Conservation (phyloP, 1,140 invertebrate species). For the Paramacrobiotus metropolitanus region DNA sequence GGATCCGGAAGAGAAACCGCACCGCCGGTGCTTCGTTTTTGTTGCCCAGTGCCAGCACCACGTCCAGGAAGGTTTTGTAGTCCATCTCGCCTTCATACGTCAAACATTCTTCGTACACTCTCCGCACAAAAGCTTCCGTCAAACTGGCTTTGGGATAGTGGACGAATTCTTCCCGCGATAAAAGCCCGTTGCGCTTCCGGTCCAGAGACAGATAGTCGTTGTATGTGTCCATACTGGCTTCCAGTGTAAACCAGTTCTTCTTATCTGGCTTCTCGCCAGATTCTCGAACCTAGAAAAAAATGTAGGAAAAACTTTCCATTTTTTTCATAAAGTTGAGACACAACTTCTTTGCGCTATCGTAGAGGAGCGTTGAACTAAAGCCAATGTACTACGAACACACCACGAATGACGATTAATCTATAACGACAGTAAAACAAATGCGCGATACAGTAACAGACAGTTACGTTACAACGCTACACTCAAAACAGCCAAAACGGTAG, state of each 20-base stretch:
- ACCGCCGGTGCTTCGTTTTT: conserved; percentile 66
- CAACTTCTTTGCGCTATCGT: no score
- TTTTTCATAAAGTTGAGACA: no score
- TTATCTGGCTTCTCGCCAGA: not conserved
- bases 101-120: conserved; percentile 79
- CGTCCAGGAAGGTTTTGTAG: conserved; percentile 86
- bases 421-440: no score
- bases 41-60: conserved; percentile 79
- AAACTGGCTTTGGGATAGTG: conserved; percentile 36
- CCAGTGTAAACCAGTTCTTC: conserved; percentile 6
- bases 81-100: conserved; percentile 90
- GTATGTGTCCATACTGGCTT: conserved; percentile 27
- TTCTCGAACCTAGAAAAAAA: not conserved
- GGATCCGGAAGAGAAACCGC: conserved; percentile 69
- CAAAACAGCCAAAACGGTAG: no score
- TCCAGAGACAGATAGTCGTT: conserved; percentile 80
- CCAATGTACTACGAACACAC: no score
- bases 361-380: no score
- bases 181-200: conserved; percentile 80
- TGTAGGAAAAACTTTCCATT: no score
- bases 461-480: no score
- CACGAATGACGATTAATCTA: no score
- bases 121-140: conserved; percentile 68
- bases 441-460: no score
- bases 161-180: conserved; percentile 40